Conservation (phyloP, 35 echinoderm and acorn worm genomes). For the Apostichopus japonicus region DNA sequence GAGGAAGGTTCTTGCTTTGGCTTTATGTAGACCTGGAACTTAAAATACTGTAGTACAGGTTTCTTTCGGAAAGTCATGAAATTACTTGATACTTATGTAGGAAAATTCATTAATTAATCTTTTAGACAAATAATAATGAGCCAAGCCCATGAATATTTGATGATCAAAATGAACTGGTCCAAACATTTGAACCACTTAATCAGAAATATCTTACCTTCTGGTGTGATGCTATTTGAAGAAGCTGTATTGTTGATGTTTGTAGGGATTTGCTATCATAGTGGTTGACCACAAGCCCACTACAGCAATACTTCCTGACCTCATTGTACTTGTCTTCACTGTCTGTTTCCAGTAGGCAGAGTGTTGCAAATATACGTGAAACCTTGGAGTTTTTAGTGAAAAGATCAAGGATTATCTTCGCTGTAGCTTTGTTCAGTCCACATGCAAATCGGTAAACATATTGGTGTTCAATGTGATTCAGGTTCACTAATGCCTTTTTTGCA, state of each 20-base stretch:
- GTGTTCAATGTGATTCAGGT: background rate
- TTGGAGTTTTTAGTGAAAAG: background rate
- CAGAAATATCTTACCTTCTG: background rate
- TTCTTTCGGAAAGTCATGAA: too few species aligned
- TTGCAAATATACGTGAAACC: background rate
- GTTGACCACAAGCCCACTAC: background rate
- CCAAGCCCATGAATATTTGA: too few species aligned
- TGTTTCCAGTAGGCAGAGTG: background rate
- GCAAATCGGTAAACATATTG: conserved; percentile 5
- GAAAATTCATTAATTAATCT: too few species aligned
- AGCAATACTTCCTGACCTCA: background rate
- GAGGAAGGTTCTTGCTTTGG: too few species aligned
- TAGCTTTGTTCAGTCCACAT: background rate
- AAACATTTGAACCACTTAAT: too few species aligned
- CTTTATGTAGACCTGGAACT: too few species aligned
- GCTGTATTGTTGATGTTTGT: background rate
- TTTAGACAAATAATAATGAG: too few species aligned
- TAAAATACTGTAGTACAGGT: too few species aligned
- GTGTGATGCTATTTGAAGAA: background rate
- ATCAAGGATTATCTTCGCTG: background rate
- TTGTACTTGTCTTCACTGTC: background rate
- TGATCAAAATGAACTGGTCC: too few species aligned
- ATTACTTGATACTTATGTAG: too few species aligned
- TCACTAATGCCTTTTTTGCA: background rate
- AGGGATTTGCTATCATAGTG: background rate